These are phyloP conservation scores for Buathra laborator DNA, from an alignment of 2,888 invertebrate genomes.

Conservation along the genomic window DNA sequence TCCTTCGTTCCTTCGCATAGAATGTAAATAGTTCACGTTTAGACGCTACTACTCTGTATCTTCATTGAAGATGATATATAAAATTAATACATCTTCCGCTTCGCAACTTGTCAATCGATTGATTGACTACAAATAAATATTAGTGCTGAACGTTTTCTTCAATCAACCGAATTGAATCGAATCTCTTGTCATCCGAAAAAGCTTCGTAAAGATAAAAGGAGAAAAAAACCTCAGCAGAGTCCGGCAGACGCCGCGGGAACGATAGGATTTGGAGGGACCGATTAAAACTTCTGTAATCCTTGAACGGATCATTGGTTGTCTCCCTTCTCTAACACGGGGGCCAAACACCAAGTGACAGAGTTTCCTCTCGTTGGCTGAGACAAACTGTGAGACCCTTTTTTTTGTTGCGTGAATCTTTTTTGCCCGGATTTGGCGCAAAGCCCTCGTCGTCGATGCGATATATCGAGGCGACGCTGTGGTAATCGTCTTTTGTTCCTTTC, in stretches of 20 bases:
- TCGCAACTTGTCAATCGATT: neutral
- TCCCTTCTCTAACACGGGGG: slow-evolving; percentile 55
- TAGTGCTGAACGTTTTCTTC: slow-evolving; percentile 15
- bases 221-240: slow-evolving; percentile 59
- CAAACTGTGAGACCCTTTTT: slow-evolving; percentile 36
- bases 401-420: slow-evolving; percentile 48
- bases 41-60: slow-evolving; percentile 51
- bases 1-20: slow-evolving; percentile 11
- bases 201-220: slow-evolving; percentile 23
- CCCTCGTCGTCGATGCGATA: slow-evolving; percentile 53
- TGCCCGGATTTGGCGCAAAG: slow-evolving; percentile 62
- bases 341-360: slow-evolving; percentile 80
- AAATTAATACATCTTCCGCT: neutral
- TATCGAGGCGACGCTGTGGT: slow-evolving; percentile 65
- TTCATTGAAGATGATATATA: neutral
- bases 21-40: slow-evolving; percentile 37
- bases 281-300: slow-evolving; percentile 83
- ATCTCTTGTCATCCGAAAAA: slow-evolving; percentile 40
- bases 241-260: slow-evolving; percentile 70
- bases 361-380: slow-evolving; percentile 67
- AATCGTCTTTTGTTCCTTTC: slow-evolving; percentile 70
- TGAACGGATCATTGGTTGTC: slow-evolving; percentile 78
- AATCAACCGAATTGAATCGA: slow-evolving; percentile 46
- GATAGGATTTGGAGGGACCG: slow-evolving; percentile 71
- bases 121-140: slow-evolving; percentile 10